A percentile compares a stretch with the other conserved stretches of the same genome.
Conservation (phyloP, 2,888 invertebrate genomes). For the Dynastes grantii region DNA sequence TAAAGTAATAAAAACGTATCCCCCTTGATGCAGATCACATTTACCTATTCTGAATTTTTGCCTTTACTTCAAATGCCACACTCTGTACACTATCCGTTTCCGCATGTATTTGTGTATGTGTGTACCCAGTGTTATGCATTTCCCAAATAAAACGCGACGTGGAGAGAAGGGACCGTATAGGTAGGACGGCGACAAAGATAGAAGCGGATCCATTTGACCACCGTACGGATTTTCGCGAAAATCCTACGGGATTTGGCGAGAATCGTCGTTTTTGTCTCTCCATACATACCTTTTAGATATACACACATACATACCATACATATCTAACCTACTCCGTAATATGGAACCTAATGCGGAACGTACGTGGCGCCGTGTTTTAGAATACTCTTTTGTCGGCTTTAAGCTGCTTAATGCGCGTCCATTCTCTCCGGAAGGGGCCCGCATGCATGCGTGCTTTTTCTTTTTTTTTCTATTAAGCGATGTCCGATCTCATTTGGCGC, state of each 20-base stretch:
- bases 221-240: conserved; percentile 56
- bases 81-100: neutral
- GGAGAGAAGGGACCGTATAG: neutral
- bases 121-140: conserved; percentile 55
- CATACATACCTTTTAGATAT: neutral
- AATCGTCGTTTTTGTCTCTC: conserved; percentile 29
- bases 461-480: too few relatives aligned
- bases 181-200: neutral
- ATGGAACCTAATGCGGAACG: neutral
- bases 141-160: conserved; percentile 49
- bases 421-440: neutral
- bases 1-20: too few relatives aligned
- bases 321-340: neutral
- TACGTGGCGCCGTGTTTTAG: conserved; percentile 51
- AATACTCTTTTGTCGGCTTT: conserved; percentile 52
- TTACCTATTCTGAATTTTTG: too few relatives aligned
- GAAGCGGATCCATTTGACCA: conserved; percentile 56
- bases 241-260: conserved; percentile 58
- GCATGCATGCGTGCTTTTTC: too few relatives aligned
- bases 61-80: neutral
- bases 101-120: conserved; percentile 42
- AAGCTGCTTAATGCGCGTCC: conserved; percentile 49
- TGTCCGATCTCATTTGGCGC: too few relatives aligned
- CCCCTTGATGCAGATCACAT: too few relatives aligned
- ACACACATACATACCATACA: neutral